Percentiles rank a stretch among this genome's conserved stretches.
These are phyloP conservation scores for Toxotes lorentzi DNA, from an alignment of 2,797 vertebrate species.

Conservation along the genomic window DNA sequence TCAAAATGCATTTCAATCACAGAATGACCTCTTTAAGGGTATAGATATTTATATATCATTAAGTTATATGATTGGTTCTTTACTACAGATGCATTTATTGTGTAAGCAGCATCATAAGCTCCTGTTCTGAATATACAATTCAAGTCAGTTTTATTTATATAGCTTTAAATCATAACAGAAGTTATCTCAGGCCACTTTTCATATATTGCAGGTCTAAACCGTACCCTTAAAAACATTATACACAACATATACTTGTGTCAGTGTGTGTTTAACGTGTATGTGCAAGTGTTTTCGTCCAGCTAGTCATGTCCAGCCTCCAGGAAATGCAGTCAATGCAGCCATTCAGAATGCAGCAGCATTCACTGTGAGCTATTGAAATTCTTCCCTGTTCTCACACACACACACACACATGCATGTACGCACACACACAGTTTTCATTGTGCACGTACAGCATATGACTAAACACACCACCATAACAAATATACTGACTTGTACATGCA, in stretches of 20 bases:
- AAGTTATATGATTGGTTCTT: no score
- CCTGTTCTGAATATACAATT: not conserved
- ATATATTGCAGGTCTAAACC: no score
- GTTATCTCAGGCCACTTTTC: no score
- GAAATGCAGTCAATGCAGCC: conserved; percentile 17
- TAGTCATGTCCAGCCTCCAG: conserved; percentile 9
- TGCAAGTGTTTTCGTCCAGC: not conserved
- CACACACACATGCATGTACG: no score
- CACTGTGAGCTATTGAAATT: conserved; percentile 25
- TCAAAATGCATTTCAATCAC: no score
- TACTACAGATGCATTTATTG: no score
- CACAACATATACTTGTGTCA: not conserved
- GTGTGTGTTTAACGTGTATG: not conserved
- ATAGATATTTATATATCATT: no score
- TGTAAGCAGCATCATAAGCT: no score
- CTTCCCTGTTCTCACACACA: not conserved
- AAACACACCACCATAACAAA: not conserved
- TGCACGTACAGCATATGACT: not conserved
- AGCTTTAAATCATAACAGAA: no score
- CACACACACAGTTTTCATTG: conserved; percentile 2
- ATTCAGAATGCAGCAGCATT: conserved; percentile 15
- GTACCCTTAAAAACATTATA: no score
- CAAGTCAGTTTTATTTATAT: no score
- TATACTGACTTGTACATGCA: not conserved
- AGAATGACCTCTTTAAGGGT: no score